These are phyloP conservation scores for Vimba vimba DNA, from an alignment of 2,113 vertebrate species.

Conservation along the genomic window DNA sequence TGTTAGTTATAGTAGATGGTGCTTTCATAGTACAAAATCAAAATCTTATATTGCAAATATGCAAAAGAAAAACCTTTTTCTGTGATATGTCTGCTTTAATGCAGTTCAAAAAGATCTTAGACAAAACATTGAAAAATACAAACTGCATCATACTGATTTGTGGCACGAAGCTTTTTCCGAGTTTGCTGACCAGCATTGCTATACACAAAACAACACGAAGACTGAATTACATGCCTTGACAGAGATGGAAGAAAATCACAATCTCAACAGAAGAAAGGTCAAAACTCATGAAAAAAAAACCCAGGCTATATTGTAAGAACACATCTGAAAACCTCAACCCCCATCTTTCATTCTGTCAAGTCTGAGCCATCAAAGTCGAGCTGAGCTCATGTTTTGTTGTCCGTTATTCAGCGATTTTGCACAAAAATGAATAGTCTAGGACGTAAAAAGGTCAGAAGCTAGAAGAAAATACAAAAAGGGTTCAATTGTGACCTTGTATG, in stretches of 20 bases:
- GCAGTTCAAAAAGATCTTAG: background rate
- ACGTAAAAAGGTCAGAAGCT: background rate
- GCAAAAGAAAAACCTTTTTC: background rate
- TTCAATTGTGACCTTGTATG: background rate
- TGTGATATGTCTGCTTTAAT: background rate
- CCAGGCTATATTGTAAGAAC: background rate
- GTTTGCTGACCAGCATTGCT: conserved; percentile 26
- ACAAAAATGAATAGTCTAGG: conserved; percentile 8
- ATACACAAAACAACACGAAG: conserved; percentile 16
- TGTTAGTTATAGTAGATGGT: background rate
- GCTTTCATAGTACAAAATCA: background rate
- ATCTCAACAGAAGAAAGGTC: conserved; percentile 40
- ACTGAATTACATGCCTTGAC: conserved; percentile 37
- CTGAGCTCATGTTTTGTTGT: conserved; percentile 12
- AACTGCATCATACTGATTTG: conserved; percentile 13
- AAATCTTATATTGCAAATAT: background rate
- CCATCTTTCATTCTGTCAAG: conserved; percentile 16
- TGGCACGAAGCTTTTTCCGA: conserved; percentile 16
- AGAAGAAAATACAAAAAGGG: background rate
- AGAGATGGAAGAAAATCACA: conserved; percentile 23
- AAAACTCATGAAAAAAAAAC: conserved; percentile 4
- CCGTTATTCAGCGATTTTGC: conserved; percentile 12
- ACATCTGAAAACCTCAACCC: conserved; percentile 30
- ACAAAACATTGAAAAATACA: background rate
- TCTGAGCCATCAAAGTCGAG: conserved; percentile 21